Conservation (phyloP, 2,888 invertebrate genomes). For the Brassicogethes aeneus region DNA sequence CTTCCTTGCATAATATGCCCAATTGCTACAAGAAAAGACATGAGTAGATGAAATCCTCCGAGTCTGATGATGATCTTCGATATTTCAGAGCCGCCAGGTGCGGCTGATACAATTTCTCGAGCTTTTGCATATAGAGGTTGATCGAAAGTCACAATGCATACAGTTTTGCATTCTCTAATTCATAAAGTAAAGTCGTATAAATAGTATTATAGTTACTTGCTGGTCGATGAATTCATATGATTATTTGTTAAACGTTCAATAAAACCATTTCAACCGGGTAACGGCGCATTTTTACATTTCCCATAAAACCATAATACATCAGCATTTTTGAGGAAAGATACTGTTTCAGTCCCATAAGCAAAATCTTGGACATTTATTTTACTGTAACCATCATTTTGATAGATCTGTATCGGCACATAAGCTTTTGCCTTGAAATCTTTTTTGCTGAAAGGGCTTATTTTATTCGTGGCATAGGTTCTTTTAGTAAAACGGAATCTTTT, state of each 20-base stretch:
- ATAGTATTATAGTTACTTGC: slow-evolving; percentile 25
- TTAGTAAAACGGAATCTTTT: slow-evolving; percentile 16
- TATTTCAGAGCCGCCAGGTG: slow-evolving; percentile 18
- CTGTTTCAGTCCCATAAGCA: slow-evolving; percentile 17
- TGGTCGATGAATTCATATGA: slow-evolving; percentile 24
- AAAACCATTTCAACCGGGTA: slow-evolving; percentile 24
- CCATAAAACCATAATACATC: slow-evolving; percentile 21
- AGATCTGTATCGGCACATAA: slow-evolving; percentile 21
- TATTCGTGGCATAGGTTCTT: slow-evolving; percentile 15
- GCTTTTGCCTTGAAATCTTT: slow-evolving; percentile 18
- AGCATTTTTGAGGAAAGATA: slow-evolving; percentile 19
- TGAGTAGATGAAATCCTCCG: slow-evolving; percentile 26
- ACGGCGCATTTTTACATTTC: slow-evolving; percentile 18
- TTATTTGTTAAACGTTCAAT: slow-evolving; percentile 17
- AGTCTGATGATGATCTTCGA: slow-evolving; percentile 20
- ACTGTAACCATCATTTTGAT: slow-evolving; percentile 20
- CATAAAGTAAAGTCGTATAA: slow-evolving; percentile 21
- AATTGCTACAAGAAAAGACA: slow-evolving; percentile 34
- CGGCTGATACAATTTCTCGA: slow-evolving; percentile 20
- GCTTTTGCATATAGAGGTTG: slow-evolving; percentile 26
- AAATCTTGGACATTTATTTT: slow-evolving; percentile 18
- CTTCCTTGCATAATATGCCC: slow-evolving; percentile 14
- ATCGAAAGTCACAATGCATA: slow-evolving; percentile 18
- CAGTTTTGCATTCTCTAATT: slow-evolving; percentile 13
- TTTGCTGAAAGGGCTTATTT: slow-evolving; percentile 18